Evolutionary conservation across 2,113 vertebrate species (phyloP).

Genomic region (Addax nasomaculatus): DNA sequence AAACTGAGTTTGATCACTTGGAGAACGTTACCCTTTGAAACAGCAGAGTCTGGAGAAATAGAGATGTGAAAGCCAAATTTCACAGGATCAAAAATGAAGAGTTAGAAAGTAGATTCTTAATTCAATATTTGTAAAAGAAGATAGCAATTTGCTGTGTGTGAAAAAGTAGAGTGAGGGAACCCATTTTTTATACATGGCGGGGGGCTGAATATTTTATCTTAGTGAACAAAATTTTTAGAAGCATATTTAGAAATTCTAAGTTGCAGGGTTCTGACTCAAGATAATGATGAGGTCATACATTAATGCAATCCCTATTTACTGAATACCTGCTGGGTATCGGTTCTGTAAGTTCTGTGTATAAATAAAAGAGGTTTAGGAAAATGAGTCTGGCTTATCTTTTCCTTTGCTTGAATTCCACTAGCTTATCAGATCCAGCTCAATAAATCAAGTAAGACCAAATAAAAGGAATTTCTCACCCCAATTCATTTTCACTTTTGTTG

Average conservation of each 20-base stretch:
- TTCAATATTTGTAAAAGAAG: not conserved
- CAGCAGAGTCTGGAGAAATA: not conserved
- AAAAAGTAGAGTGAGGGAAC: not conserved
- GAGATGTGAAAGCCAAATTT: not conserved
- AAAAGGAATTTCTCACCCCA: not conserved
- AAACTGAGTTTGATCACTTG: not conserved
- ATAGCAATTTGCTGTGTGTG: not conserved
- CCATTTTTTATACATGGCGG: not conserved
- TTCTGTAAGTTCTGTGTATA: not conserved
- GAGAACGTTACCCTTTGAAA: not conserved
- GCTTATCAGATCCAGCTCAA: not conserved
- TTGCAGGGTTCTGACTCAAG: not conserved
- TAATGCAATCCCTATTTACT: not conserved
- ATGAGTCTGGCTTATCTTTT: not conserved
- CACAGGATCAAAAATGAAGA: not conserved
- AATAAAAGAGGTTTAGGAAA: slow-evolving; percentile 5
- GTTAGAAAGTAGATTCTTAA: not conserved
- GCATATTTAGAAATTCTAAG: not conserved
- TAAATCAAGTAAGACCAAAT: not conserved
- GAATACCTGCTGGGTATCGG: not conserved
- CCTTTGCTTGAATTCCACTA: not conserved
- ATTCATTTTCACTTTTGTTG: not conserved
- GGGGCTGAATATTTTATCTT: not conserved
- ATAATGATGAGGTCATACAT: not conserved
- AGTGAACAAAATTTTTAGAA: not conserved